Base-by-base conservation (phyloP, 2,888 invertebrate genomes). In the Diploptera punctata region DNA sequence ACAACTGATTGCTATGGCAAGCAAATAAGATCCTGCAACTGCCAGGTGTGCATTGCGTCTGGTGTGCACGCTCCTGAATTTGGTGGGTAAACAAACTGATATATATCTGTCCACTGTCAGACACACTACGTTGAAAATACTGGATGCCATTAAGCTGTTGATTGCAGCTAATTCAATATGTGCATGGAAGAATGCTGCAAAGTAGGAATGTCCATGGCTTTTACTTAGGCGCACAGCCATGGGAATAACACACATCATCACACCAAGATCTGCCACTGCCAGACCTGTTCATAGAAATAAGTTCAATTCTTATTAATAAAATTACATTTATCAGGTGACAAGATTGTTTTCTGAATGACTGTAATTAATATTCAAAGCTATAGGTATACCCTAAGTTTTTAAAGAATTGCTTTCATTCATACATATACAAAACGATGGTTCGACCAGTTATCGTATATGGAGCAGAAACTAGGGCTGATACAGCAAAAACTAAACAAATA, bases 121-220 rank as follows among this genome's bases (percentile, higher is more conserved):
- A 73, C 84, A 84, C 5, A 85, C 83, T 10, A 86, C 85, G 71
- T 85, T 81, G 80, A 84, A 85, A n/a, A 86, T 85, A 67, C 82
- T 82, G 38, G 83, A 81, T 4, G 84, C 84, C 84, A 85, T 85
- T 77, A 85, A 81, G 3, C 82, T 81, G 76, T 86, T 85, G 21
- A 84, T 82, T 70, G 85, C 75, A 0, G 84, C 83, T 68, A 85
- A 81, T 71, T 84, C 85, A 71, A 85, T 76, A 76, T 85, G 83
- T 3, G 84, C 83, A 78, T 83, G 84, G 76, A 82, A 82, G 61
- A 79, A 75, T 16, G 83, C 74, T 76, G 79, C 75, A 54, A 77
- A 71, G 78, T 79, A 75, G 33, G 77, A 76, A 24, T 75, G 75
- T 3, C 76, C 75, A 18, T 77, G 77, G 52, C 76, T 68, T 26